phyloP scores from a whole-genome alignment of 2,113 vertebrate species.

The Cephalophus harveyi region DNA sequence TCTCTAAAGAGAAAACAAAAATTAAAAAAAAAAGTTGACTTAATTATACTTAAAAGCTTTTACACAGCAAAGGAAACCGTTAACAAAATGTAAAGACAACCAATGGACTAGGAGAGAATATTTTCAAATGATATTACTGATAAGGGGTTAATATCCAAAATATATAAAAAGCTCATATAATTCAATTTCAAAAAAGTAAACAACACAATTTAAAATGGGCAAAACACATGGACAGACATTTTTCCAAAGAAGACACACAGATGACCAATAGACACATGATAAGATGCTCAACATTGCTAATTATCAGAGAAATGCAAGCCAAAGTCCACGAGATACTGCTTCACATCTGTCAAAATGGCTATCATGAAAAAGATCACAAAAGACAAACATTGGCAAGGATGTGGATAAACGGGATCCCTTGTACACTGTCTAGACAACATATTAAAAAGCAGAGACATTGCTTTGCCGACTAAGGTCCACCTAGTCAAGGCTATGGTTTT shows the following conservation, averaged over 20 bases:
- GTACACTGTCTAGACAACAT: background rate
- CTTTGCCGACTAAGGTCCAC: rapidly evolving
- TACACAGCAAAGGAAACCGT: background rate
- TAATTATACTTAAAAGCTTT: background rate
- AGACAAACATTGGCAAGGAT: background rate
- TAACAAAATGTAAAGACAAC: background rate
- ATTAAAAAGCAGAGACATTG: background rate
- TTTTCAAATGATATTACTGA: background rate
- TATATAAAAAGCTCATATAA: background rate
- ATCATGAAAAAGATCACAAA: background rate
- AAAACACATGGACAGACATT: background rate
- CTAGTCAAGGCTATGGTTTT: background rate
- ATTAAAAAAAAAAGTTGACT: background rate
- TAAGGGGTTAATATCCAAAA: background rate
- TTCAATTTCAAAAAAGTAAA: background rate
- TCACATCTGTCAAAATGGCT: background rate
- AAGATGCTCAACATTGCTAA: background rate
- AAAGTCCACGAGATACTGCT: background rate
- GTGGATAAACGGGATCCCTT: background rate
- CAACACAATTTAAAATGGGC: background rate
- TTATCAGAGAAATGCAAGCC: background rate
- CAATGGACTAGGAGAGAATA: background rate
- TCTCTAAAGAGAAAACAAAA: background rate
- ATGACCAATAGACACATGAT: background rate
- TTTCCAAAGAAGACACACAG: background rate